Evolutionary conservation across 2,797 vertebrate species (phyloP), one percentile per base, ranked within the genome.

Genomic region (Xenopus petersii): DNA sequence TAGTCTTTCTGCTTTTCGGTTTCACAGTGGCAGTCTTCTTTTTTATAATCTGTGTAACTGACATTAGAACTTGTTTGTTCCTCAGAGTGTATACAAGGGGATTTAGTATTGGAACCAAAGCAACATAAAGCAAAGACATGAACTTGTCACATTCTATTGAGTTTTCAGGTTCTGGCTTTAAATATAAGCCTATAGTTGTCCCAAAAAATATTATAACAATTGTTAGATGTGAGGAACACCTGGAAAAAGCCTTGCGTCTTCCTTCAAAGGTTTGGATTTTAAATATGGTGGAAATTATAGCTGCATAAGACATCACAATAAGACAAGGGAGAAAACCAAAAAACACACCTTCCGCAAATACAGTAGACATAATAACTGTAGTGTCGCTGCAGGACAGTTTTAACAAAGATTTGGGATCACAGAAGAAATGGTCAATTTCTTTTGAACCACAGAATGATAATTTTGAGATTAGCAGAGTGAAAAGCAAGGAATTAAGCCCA

Each of bases 201-300:
- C 55, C 68, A 61, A 17, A 70, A 26, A 61, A 70, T 11, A 70
- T 6, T n/a, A 70, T 47, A 17, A 70, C 68, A 47, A 61, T 36
- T 10, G 55, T 70, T 2, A 70, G 56, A 21, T 70, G 68, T 8
- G 68, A 70, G 5, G 68, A 70, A 16, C 68, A 70, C 7, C 21
- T 70, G 36, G 68, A 70, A 16, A 70, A 70, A n/a, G 36, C 21
- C 56, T 61, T 70, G 2, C 2, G 3, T 48, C 56, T 42, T 15
- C 68, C 68, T 47, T 11, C 51, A 9, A 17, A 60, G 4, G 68
- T 70, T 13, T 42, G 33, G 10, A 61, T 70, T 6, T 70, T 70
- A 12, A 61, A 8, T 21, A 70, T 58, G 8, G 55, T 58, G 15
- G 55, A 58, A 58, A 58, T n/a, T 4, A 58, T 58, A 17, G 15